Conservation (phyloP, 2,113 vertebrate species). For the Catharus bicknelli region DNA sequence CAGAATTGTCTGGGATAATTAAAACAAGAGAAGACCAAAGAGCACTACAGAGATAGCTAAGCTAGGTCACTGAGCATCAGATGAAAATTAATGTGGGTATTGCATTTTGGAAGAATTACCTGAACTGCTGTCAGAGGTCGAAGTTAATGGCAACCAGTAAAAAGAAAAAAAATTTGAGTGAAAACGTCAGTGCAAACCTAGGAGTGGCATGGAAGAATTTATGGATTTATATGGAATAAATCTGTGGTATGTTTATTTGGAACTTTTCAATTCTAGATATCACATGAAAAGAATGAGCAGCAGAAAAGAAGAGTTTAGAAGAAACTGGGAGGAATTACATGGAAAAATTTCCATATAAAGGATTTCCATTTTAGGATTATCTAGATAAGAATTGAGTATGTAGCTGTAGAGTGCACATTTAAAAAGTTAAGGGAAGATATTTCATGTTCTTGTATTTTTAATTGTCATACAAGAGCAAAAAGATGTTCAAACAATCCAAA, state of each 20-base stretch:
- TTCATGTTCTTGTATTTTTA: not conserved
- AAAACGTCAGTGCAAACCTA: not conserved
- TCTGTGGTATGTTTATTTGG: not conserved
- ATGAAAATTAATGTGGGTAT: not conserved
- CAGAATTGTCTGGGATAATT: constrained; percentile 47
- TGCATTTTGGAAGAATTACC: constrained; percentile 20
- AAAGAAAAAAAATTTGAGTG: not conserved
- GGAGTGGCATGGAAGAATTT: not conserved
- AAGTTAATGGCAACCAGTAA: not conserved
- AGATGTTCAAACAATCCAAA: not conserved
- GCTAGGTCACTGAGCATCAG: not conserved
- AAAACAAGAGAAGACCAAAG: not conserved
- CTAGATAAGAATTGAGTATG: not conserved
- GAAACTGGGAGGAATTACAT: not conserved
- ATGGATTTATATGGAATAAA: not conserved
- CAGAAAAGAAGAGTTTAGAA: constrained; percentile 1
- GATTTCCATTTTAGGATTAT: not conserved
- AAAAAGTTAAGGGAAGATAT: not conserved
- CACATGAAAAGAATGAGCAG: not conserved
- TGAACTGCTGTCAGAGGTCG: not conserved
- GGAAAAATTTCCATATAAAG: not conserved
- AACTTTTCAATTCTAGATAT: not conserved
- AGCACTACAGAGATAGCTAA: not conserved
- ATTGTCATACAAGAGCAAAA: not conserved
- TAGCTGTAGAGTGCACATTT: not conserved